These are phyloP conservation scores for Delia radicum DNA, from an alignment of 1,140 invertebrate genomes.

Conservation along the genomic window DNA sequence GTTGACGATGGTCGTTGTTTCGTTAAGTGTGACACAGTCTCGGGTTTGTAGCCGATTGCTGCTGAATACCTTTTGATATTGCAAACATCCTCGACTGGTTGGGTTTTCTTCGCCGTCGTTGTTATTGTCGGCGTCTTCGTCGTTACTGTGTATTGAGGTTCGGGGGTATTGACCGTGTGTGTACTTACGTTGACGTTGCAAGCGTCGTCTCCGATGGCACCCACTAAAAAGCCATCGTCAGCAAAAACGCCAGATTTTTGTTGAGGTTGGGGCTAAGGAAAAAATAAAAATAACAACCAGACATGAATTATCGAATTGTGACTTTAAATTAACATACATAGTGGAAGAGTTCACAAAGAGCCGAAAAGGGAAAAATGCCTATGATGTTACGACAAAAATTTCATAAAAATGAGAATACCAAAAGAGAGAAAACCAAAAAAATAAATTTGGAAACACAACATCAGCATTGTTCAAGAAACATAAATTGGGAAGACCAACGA, in stretches of 20 bases:
- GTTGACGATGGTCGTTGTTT: conserved; percentile 44
- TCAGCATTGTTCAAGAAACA: no score
- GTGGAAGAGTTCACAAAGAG: no score
- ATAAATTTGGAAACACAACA: no score
- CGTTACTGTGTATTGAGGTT: not conserved
- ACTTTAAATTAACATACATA: no score
- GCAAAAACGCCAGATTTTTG: conserved; percentile 54
- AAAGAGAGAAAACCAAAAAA: no score
- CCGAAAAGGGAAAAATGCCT: no score
- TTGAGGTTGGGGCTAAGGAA: conserved; percentile 37
- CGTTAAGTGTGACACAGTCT: not conserved
- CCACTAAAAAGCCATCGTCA: conserved; percentile 54
- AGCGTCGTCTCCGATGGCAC: conserved; percentile 40
- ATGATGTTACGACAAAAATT: no score
- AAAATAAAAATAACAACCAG: no score
- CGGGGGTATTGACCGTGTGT: not conserved
- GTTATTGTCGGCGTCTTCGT: not conserved
- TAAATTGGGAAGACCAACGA: no score
- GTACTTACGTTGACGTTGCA: not conserved
- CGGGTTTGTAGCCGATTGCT: not conserved
- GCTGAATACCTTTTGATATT: conserved; percentile 42
- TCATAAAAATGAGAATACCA: no score
- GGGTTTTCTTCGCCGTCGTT: not conserved
- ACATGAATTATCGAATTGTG: no score
- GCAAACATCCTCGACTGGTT: conserved; percentile 30